Base-by-base conservation (phyloP, 2,113 vertebrate species). In the Circaetus cinerascens region DNA sequence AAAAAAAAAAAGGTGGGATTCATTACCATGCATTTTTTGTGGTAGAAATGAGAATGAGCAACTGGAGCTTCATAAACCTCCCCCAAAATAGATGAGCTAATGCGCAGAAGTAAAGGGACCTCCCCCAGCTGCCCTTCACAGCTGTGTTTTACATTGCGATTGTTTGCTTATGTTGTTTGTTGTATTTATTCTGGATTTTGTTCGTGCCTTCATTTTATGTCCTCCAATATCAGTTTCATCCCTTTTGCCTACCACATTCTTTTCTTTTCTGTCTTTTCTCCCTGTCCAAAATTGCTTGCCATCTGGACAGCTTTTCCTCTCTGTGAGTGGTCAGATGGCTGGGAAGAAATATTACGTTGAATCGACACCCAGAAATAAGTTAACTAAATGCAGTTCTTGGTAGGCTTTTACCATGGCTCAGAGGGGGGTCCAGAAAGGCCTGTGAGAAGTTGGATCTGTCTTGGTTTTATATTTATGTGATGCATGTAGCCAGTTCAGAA, bases 21-120 rank as follows among this genome's bases (percentile, higher is more conserved):
- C 1, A 1, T 75, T 74, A 66, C 32, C 25, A 17, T 17, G 5
- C 1, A 1, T 41, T 75, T 77, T 62, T 71, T 2, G 1, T 41
- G 18, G 40, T 55, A 51, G 46, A 83, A 92, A 69, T 51, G 23
- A 72, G 51, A 72, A 82, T 11, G 51, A 56, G 50, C 25, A 77
- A 71, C 38, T 51, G 22, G 22, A 81, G 12, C 19, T 91, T 67
- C 63, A 29, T 43, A 84, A 71, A 13, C 7, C 5, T 22, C 14
- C 34, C 9, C 29, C 67, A 60, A 72, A 93, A 41, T 9, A 46
- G 23, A 67, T 67, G 15, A 81, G 32, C 15, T 74, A 71, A 63
- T 63, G n/a, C 41, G 48, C 50, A 57, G 56, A 74, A 86, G 11
- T 48, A 60, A 48, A 79, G 17, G 14, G 29, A 36, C 8, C 7